Base-by-base conservation (phyloP, 2,113 vertebrate species). In the Sciurus niger region DNA sequence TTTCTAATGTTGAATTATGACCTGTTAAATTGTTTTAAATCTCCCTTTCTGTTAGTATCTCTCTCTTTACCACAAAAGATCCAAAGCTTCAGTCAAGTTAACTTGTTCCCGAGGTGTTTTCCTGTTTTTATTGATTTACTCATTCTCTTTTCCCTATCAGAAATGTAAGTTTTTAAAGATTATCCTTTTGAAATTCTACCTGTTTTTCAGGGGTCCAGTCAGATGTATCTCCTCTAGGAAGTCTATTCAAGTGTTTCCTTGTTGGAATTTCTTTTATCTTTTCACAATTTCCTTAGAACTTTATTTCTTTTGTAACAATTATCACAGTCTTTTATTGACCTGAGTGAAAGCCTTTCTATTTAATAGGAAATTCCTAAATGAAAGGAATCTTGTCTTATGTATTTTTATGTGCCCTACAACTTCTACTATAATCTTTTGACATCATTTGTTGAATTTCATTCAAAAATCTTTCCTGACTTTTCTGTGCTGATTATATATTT, bases 391-490 rank as follows among this genome's bases (percentile, higher is more conserved):
- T 58, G 43, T 76, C 13, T 90, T 90, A 80, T 28, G 10, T 85
- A 63, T 89, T 93, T 95, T 90, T 92, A 78, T 82, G 30, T 22
- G 53, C 46, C 53, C 40, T 91, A 12, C 30, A 77, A 55, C 51
- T 93, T 89, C 18, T 73, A 58, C 14, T 67, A 20, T 10, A 65
- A 14, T 76, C 46, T 89, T 89, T 73, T 96, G 43, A 40, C 28
- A 32, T 70, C 32, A n/a, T 40, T 73, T 89, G 65, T 79, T 89
- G 63, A 92, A 84, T 86, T 93, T 95, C 76, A 30, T 85, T 86
- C 22, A 79, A 6, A 6, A 24, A 8, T 43, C 72, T 91, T 37
- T 2, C 37, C 12, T 55, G n/a, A 46, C 8, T 51, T 91, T 77
- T 85, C 25, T 74, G 20, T 84, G 55, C 37, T 83, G 8, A 34